phyloP scores from a whole-genome alignment of 2,888 invertebrate species.

The Leptinotarsa juncta region DNA sequence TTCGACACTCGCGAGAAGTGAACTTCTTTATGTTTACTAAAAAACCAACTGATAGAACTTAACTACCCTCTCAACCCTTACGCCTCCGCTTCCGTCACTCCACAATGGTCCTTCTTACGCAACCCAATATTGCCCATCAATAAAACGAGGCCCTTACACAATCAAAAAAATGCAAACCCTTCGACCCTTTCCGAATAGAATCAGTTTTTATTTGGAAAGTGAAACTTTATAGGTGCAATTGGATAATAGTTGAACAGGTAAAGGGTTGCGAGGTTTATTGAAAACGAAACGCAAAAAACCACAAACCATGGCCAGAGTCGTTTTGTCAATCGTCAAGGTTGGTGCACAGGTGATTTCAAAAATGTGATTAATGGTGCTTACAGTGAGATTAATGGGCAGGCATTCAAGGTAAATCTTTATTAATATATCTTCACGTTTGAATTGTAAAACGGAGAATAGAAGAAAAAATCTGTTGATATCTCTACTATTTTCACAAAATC shows the following conservation, averaged over 20 bases:
- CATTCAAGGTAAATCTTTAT: slow-evolving; percentile 31
- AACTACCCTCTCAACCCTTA: slow-evolving; percentile 16
- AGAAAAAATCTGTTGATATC: too few species aligned
- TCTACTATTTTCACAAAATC: too few species aligned
- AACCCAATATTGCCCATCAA: slow-evolving; percentile 41
- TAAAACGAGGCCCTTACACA: slow-evolving; percentile 39
- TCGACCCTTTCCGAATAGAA: slow-evolving; percentile 23
- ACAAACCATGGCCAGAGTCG: slow-evolving; percentile 61
- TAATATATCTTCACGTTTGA: not conserved
- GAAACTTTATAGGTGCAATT: slow-evolving; percentile 59
- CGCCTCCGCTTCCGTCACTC: slow-evolving; percentile 28
- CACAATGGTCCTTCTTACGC: slow-evolving; percentile 43
- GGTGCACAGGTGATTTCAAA: slow-evolving; percentile 44
- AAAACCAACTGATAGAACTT: slow-evolving; percentile 14
- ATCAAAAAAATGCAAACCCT: slow-evolving; percentile 37
- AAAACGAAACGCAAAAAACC: slow-evolving; percentile 59
- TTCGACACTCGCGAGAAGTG: slow-evolving; percentile 10
- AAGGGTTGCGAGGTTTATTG: slow-evolving; percentile 52
- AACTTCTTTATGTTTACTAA: slow-evolving; percentile 13
- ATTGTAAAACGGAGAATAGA: too few species aligned
- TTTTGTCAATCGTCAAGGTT: slow-evolving; percentile 56
- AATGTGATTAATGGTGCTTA: slow-evolving; percentile 8
- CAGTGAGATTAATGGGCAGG: slow-evolving; percentile 25
- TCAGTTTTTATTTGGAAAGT: slow-evolving; percentile 51
- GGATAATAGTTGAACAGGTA: slow-evolving; percentile 52